These are phyloP conservation scores for Trichonephila inaurata DNA, from an alignment of 1,140 invertebrate species.

Conservation along the genomic window DNA sequence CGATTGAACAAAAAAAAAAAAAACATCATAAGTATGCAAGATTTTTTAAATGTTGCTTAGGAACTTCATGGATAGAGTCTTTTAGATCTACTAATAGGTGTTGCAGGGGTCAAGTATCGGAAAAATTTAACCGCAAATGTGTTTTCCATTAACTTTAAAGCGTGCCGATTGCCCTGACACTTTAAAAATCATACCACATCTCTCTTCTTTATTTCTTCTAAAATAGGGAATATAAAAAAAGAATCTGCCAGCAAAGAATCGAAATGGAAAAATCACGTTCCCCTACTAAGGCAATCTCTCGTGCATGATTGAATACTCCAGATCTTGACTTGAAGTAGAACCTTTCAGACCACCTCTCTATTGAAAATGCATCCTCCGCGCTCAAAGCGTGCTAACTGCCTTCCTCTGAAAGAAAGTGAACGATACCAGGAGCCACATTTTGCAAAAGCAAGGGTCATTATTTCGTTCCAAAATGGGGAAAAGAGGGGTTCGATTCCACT, in stretches of 20 bases:
- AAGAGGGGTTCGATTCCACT: constrained; percentile 26
- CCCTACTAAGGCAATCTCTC: constrained; percentile 3
- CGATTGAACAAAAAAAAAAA: too few relatives aligned
- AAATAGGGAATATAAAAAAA: neutral
- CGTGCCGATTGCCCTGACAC: neutral
- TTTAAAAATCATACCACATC: neutral
- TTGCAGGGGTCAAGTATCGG: neutral
- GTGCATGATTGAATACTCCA: constrained; percentile 43
- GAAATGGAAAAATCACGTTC: constrained; percentile 31
- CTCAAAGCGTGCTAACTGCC: constrained; percentile 51
- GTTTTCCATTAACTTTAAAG: neutral
- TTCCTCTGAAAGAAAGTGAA: neutral
- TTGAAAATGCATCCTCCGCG: neutral
- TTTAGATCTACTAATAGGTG: neutral
- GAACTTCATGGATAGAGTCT: neutral
- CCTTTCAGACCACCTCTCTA: constrained; percentile 22
- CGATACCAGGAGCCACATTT: constrained; percentile 2
- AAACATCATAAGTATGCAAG: too few relatives aligned
- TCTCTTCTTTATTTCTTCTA: neutral
- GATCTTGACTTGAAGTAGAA: constrained; percentile 50
- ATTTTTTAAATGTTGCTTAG: too few relatives aligned
- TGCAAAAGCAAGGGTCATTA: constrained; percentile 56
- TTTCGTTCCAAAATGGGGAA: constrained; percentile 37
- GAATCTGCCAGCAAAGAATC: neutral
- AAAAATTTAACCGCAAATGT: neutral